Base-by-base conservation (phyloP, 1,140 invertebrate genomes). In the Anoplophora glabripennis region DNA sequence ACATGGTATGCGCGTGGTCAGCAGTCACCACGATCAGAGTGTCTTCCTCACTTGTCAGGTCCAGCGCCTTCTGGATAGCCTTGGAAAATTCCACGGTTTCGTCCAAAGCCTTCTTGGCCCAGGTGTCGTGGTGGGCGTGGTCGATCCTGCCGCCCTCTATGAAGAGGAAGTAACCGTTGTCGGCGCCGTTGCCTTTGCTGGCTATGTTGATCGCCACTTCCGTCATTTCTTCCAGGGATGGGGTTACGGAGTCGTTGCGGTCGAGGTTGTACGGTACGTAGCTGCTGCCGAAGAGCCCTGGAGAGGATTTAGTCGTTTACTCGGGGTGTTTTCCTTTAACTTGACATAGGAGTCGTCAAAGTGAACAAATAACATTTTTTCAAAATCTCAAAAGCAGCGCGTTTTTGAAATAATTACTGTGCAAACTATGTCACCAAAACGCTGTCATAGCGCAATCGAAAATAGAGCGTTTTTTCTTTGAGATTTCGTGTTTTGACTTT, bases 201-300 rank as follows among this genome's bases (percentile, higher is more conserved):
- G 95, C 75, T 1, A 94, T 78, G 61, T 87, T 79, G 12, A 96
- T 87, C 0, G 92, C 91, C 40, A 85, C 83, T 64, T 82, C 76
- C 0, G 89, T 90, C 92, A 95, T 93, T 73, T 94, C 89, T 17
- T 79, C 80, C 1, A 96, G 74, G 3, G 81, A 80, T 0, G 88
- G 88, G 36, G 87, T 80, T 58, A 66, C 78, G 53, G 77, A 75
- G 58, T 66, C 78, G 66, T 76, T 81, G 18, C 78, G 83, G 74
- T 81, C 84, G 33, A 83, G 64, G 41, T 84, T 78, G 68, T 83
- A 84, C 0, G 76, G 72, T 75, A 81, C 76, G 61, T 83, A 79
- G 61, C 77, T 76, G 11, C 75, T 72, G 62, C 79, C 71, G 65
- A 84, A 86, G 4, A 86, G 67, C 0, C 84, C 84, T 33, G 86